Evolutionary conservation across 1,140 invertebrate genomes (phyloP).

Genomic region (Lepidurus packardi): DNA sequence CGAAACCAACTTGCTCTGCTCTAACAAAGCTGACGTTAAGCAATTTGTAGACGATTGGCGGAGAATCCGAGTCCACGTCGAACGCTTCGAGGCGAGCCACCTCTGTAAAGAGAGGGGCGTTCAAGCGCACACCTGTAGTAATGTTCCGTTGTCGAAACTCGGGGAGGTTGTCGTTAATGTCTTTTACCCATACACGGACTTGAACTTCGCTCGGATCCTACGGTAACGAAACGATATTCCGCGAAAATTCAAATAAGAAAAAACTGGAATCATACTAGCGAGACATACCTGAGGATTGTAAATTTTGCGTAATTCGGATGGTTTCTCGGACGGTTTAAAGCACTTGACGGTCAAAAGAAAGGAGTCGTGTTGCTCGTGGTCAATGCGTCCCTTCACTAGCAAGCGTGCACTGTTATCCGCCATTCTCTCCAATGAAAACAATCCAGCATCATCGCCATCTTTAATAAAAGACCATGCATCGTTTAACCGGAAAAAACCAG

Average conservation of each 20-base stretch:
- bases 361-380: constrained; percentile 57
- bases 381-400: constrained; percentile 55
- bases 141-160: constrained; percentile 59
- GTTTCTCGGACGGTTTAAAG: constrained; percentile 52
- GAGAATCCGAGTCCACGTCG: constrained; percentile 61
- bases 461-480: constrained; percentile 26
- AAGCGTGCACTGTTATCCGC: constrained; percentile 61
- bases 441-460: constrained; percentile 64
- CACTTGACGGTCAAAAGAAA: constrained; percentile 64
- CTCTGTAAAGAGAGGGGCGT: constrained; percentile 65
- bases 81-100: constrained; percentile 59
- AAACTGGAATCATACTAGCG: background rate
- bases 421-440: constrained; percentile 57
- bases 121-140: constrained; percentile 63
- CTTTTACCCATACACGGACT: constrained; percentile 57
- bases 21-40: constrained; percentile 60
- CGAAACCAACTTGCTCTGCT: constrained; percentile 48
- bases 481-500: background rate
- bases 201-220: constrained; percentile 65
- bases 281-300: constrained; percentile 54
- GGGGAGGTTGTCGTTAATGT: constrained; percentile 69
- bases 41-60: constrained; percentile 58
- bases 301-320: constrained; percentile 48
- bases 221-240: constrained; percentile 34
- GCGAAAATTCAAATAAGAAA: constrained; percentile 4